Evolutionary conservation across 2,113 vertebrate species (phyloP).

Genomic region (Oncorhynchus kisutch): DNA sequence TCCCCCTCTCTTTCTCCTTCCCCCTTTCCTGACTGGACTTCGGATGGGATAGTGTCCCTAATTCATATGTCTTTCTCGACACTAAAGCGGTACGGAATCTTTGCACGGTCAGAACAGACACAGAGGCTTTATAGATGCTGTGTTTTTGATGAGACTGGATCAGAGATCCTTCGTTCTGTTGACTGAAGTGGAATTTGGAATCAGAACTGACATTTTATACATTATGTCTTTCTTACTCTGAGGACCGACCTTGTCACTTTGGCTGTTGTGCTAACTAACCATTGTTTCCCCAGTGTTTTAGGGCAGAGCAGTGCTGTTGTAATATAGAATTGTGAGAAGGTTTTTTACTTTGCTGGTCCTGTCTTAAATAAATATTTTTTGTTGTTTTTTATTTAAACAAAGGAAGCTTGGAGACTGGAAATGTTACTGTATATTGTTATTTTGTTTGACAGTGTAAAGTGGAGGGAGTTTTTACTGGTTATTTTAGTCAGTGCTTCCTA

Average conservation of each 20-base stretch:
- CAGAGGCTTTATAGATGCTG: neutral
- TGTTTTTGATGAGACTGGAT: conserved; percentile 26
- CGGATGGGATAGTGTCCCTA: conserved; percentile 40
- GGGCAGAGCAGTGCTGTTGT: conserved; percentile 74
- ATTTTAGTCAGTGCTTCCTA: conserved; percentile 73
- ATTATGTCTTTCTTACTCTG: conserved; percentile 64
- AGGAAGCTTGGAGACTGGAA: conserved; percentile 59
- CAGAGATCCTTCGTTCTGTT: conserved; percentile 33
- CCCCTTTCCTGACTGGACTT: conserved; percentile 58
- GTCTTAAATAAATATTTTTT: conserved; percentile 37
- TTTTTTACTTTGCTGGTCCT: conserved; percentile 28
- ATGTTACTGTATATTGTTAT: conserved; percentile 49
- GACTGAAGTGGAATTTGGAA: conserved; percentile 56
- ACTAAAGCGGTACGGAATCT: conserved; percentile 1
- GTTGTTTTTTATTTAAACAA: conserved; percentile 62
- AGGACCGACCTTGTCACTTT: conserved; percentile 66
- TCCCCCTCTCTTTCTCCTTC: neutral
- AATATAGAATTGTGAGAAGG: conserved; percentile 70
- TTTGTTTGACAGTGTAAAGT: conserved; percentile 66
- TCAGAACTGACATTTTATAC: conserved; percentile 69
- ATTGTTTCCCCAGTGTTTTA: conserved; percentile 72
- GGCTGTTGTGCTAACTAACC: conserved; percentile 75
- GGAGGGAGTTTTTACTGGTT: conserved; percentile 72
- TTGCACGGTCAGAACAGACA: neutral
- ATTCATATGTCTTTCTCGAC: neutral